These are phyloP conservation scores for Achlya flavicornis DNA, from an alignment of 2,888 invertebrate species.

Conservation along the genomic window DNA sequence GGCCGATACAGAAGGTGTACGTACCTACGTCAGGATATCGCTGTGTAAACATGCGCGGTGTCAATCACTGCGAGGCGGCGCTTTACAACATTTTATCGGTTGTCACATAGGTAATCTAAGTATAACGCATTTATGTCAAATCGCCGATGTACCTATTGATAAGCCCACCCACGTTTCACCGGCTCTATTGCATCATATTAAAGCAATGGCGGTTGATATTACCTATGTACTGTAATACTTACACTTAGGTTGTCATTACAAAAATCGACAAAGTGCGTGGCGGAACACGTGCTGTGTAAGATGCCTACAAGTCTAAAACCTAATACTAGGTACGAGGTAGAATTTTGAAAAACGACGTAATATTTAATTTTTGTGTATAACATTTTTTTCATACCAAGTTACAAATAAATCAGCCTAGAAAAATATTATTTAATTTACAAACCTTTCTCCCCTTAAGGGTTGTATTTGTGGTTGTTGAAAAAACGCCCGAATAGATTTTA, in stretches of 20 bases:
- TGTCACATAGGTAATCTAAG: conserved; percentile 78
- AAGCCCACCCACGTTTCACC: conserved; percentile 78
- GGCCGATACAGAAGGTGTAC: conserved; percentile 68
- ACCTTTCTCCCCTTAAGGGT: too few species aligned
- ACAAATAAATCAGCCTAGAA: too few species aligned
- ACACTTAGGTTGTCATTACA: conserved; percentile 44
- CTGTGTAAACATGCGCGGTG: conserved; percentile 72
- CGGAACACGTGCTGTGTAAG: too few species aligned
- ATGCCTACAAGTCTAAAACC: too few species aligned
- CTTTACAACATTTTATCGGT: conserved; percentile 80
- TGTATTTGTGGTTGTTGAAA: too few species aligned
- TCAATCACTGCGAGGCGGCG: conserved; percentile 80
- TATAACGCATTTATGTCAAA: conserved; percentile 82
- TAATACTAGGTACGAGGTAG: too few species aligned
- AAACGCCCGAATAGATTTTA: too few species aligned
- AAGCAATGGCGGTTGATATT: conserved; percentile 63
- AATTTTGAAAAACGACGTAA: too few species aligned
- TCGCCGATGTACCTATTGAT: conserved; percentile 76
- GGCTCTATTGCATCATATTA: conserved; percentile 64
- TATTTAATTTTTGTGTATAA: too few species aligned
- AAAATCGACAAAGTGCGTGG: conserved; percentile 17
- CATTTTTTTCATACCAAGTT: too few species aligned
- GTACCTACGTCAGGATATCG: conserved; percentile 69
- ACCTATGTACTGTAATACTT: conserved; percentile 26
- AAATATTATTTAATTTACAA: too few species aligned